Evolutionary conservation across 2,888 invertebrate species (phyloP).

Genomic region (Bhutanitis thaidina): DNA sequence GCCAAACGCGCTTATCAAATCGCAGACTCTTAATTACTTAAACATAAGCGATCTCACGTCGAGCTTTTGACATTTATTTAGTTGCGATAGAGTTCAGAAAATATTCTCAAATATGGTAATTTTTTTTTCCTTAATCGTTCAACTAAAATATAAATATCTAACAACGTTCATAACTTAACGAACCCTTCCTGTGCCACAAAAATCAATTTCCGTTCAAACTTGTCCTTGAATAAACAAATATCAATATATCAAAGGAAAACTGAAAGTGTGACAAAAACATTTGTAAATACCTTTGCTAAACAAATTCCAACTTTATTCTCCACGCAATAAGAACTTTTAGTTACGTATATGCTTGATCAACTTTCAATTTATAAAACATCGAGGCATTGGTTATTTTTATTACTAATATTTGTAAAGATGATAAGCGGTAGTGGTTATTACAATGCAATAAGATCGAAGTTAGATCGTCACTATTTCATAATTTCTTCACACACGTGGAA

Average conservation of each 20-base stretch:
- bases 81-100: too few species aligned
- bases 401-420: not conserved
- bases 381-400: constrained; percentile 4
- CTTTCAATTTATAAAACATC: constrained; percentile 16
- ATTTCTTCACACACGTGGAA: constrained; percentile 24
- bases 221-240: constrained; percentile 16
- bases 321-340: not conserved
- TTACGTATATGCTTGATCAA: not conserved
- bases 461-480: constrained; percentile 17
- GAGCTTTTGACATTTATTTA: too few species aligned
- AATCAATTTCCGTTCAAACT: constrained; percentile 17
- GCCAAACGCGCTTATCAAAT: too few species aligned
- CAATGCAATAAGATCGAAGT: constrained; percentile 25
- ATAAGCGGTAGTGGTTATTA: not conserved
- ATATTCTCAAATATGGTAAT: too few species aligned
- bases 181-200: constrained; percentile 15
- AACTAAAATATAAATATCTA: too few species aligned
- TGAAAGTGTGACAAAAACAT: constrained; percentile 25
- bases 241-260: constrained; percentile 27
- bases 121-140: too few species aligned
- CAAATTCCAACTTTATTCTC: not conserved
- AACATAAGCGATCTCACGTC: too few species aligned
- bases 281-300: not conserved
- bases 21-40: too few species aligned
- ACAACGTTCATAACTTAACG: not conserved